A percentile compares a stretch with the other conserved stretches of the same genome.
Conservation (phyloP, 2,797 vertebrate species). For the Pseudomugil gertrudae region DNA sequence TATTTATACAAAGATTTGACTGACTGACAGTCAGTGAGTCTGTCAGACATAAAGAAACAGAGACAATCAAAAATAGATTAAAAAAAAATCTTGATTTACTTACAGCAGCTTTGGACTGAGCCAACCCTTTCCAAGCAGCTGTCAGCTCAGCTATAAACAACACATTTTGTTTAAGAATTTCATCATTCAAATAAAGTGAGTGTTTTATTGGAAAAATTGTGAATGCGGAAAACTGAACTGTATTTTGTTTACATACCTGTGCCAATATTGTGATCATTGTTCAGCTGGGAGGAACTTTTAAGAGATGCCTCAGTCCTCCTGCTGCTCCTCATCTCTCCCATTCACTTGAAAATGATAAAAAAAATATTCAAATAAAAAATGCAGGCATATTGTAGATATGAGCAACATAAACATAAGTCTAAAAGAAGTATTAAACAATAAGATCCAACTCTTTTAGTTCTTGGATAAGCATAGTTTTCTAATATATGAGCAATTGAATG, state of each 20-base stretch:
- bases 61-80: background rate
- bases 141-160: slow-evolving; percentile 82
- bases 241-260: slow-evolving; percentile 78
- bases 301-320: slow-evolving; percentile 82
- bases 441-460: background rate
- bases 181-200: background rate
- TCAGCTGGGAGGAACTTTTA: slow-evolving; percentile 77
- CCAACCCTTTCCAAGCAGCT: slow-evolving; percentile 86
- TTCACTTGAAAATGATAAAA: slow-evolving; percentile 78
- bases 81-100: slow-evolving; percentile 72
- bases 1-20: background rate
- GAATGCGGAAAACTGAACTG: background rate
- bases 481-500: slow-evolving; percentile 7
- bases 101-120: slow-evolving; percentile 94
- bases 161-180: background rate
- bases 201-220: background rate
- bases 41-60: no score
- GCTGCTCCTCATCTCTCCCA: slow-evolving; percentile 87
- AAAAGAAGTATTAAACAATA: no score
- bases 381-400: background rate
- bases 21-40: no score
- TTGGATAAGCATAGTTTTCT: background rate
- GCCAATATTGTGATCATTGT: slow-evolving; percentile 76
- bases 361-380: background rate
- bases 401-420: background rate